Conservation (phyloP, 2,888 invertebrate species). For the Leucophenga maculata region DNA sequence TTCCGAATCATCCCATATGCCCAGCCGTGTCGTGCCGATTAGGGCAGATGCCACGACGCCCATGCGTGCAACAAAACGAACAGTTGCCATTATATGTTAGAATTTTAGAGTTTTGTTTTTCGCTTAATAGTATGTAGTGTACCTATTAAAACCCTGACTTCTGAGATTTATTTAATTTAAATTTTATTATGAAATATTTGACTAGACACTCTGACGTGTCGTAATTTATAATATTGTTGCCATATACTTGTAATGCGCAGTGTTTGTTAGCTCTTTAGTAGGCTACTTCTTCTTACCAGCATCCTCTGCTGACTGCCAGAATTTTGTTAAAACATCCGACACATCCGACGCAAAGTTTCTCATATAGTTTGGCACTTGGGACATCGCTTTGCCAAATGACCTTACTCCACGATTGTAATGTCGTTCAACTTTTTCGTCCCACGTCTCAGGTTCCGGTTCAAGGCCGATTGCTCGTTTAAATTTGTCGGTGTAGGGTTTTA, state of each 20-base stretch:
- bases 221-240: not conserved
- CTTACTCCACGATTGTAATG: constrained; percentile 39
- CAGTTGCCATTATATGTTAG: constrained; percentile 15
- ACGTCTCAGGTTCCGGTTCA: not conserved
- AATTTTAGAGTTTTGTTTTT: constrained; percentile 9
- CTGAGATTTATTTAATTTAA: not conserved
- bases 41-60: constrained; percentile 31
- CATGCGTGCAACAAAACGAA: constrained; percentile 38
- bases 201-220: too few relatives aligned
- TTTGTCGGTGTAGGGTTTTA: constrained; percentile 27
- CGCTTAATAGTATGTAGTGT: not conserved
- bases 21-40: constrained; percentile 30
- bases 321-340: constrained; percentile 16
- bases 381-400: constrained; percentile 26
- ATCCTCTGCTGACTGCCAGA: too few relatives aligned
- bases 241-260: not conserved
- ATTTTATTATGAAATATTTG: not conserved
- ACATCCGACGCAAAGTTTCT: constrained; percentile 39
- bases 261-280: not conserved
- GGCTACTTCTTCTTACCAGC: constrained; percentile 32
- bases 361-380: constrained; percentile 39
- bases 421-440: constrained; percentile 31
- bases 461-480: constrained; percentile 28
- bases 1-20: constrained; percentile 30
- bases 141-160: not conserved